Percentiles rank a stretch among this genome's conserved stretches.
These are phyloP conservation scores for Mus minutoides DNA, from an alignment of 2,797 vertebrate species.

Conservation along the genomic window DNA sequence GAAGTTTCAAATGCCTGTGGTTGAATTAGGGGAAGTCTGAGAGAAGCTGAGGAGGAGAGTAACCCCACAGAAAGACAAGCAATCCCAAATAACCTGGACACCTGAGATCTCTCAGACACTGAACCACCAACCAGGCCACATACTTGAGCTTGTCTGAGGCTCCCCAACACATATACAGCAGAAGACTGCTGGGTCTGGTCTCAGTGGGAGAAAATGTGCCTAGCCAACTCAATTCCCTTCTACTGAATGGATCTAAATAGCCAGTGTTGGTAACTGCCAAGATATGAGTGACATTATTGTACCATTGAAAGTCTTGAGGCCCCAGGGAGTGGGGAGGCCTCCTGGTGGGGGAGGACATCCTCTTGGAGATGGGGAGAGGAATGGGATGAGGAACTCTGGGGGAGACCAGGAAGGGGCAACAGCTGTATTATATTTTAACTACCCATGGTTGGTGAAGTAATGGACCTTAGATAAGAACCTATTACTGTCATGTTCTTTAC, in stretches of 20 bases:
- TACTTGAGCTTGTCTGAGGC: too few relatives aligned
- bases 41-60: background rate
- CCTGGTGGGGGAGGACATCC: background rate
- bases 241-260: too few relatives aligned
- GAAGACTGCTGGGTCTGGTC: background rate
- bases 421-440: background rate
- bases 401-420: background rate
- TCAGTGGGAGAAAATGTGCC: background rate
- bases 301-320: too few relatives aligned
- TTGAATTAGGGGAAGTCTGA: background rate
- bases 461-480: background rate
- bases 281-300: too few relatives aligned
- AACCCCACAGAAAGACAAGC: background rate
- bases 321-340: too few relatives aligned
- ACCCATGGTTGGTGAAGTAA: background rate
- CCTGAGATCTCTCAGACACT: background rate
- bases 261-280: too few relatives aligned
- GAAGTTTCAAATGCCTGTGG: background rate
- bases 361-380: background rate
- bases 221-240: too few relatives aligned
- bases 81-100: background rate
- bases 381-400: background rate
- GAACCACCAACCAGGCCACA: background rate
- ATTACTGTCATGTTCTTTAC: background rate
- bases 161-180: too few relatives aligned